Base-by-base conservation (phyloP, 2,113 vertebrate genomes). In the Myanophis thanlyinensis region DNA sequence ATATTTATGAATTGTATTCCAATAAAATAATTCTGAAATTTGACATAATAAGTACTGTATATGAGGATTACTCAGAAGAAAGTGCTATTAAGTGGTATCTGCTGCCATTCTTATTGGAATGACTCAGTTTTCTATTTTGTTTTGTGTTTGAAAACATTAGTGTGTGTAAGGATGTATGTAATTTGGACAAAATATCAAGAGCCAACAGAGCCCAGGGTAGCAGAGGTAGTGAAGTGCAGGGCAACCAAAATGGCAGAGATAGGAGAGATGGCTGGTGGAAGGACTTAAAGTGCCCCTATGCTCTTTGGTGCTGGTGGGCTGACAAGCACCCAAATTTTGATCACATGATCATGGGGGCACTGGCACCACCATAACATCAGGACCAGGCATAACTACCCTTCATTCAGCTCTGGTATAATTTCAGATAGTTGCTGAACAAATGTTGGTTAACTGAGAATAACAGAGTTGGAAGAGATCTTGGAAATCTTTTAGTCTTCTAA, bases 1-100 rank as follows among this genome's bases (percentile, higher is more conserved):
- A 18, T 67, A 67, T 13, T 67, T 67, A n/a, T n/a, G 30, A 67
- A 67, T 67, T 67, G n/a, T 67, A 67, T 35, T 35, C n/a, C 62
- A 35, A 67, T 96, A 93, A 95, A 97, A 92, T 95, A n/a, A 49
- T 89, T 94, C 95, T 95, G 95, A 96, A 96, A 94, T 27, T 95
- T 59, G 73, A 95, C 93, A 93, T 91, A 48, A 94, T 96, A 89
- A 94, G 13, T 35, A n/a, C n/a, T n/a, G n/a, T n/a, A 20, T 73
- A 80, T 80, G 8, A 80, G 1, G n/a, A 80, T 80, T 80, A 80
- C 3, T 80, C 73, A 80, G 35, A 80, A 80, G 35, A 80, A 22
- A 80, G 73, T 44, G 2, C 73, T 80, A 22, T 80, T 80, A 80
- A 40, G 35, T 80, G 35, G 18, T 80, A 44, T 44, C 23, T 80